phyloP scores from a whole-genome alignment of 2,797 vertebrate genomes.

The Chrosomus eos region DNA sequence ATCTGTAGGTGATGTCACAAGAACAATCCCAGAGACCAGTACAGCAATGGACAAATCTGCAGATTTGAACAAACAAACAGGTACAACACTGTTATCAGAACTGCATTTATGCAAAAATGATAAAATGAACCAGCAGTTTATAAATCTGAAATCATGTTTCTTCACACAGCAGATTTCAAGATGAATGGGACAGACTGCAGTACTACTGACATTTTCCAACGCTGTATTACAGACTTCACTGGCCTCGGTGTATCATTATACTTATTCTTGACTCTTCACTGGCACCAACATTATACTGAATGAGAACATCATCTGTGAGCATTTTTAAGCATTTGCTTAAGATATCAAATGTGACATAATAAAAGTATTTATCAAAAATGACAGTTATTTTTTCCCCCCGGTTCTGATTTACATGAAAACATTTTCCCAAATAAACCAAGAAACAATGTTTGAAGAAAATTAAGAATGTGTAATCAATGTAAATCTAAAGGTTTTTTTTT shows the following conservation, averaged over 20 bases:
- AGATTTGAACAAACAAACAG: slow-evolving; percentile 68
- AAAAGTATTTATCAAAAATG: slow-evolving; percentile 31
- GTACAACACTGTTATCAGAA: slow-evolving; percentile 51
- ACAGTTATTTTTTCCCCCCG: background rate
- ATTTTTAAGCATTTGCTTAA: slow-evolving; percentile 10
- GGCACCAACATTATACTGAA: background rate
- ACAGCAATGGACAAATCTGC: slow-evolving; percentile 57
- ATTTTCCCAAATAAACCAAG: background rate
- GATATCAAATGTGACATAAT: slow-evolving; percentile 25
- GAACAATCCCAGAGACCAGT: slow-evolving; percentile 62
- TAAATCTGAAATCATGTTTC: slow-evolving; percentile 14
- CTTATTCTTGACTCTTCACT: background rate
- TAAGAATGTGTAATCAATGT: slow-evolving; percentile 42
- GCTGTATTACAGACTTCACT: slow-evolving; percentile 1
- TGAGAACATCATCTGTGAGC: background rate
- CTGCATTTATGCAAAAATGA: slow-evolving; percentile 19
- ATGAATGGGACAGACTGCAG: slow-evolving; percentile 73
- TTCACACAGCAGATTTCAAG: slow-evolving; percentile 73
- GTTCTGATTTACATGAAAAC: background rate
- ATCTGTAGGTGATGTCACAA: slow-evolving; percentile 67
- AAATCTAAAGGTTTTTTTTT: slow-evolving; percentile 24
- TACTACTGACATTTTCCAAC: slow-evolving; percentile 63
- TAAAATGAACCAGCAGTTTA: slow-evolving; percentile 6
- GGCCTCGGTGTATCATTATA: background rate
- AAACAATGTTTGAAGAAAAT: slow-evolving; percentile 36